These are phyloP conservation scores for Panzeria rudis DNA, from an alignment of 2,888 invertebrate genomes.

Conservation along the genomic window DNA sequence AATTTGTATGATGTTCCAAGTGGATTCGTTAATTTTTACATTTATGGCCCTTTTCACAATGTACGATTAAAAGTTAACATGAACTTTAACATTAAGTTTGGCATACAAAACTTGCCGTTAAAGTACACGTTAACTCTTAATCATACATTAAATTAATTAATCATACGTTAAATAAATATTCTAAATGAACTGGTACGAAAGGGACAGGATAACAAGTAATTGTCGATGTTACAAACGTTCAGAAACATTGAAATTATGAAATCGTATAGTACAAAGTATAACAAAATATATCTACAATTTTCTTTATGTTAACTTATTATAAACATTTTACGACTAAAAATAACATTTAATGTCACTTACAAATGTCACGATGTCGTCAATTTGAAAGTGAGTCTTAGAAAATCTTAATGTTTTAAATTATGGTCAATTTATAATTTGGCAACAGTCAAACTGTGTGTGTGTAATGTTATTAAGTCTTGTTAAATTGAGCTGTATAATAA, in stretches of 20 bases:
- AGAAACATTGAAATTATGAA: not conserved
- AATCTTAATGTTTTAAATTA: conserved; percentile 14
- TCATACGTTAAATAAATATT: too few relatives aligned
- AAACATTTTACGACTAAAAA: conserved; percentile 30
- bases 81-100: too few relatives aligned
- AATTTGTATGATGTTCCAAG: not conserved
- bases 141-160: too few relatives aligned
- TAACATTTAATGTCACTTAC: conserved; percentile 33
- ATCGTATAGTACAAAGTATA: not conserved
- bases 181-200: too few relatives aligned
- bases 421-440: conserved; percentile 33
- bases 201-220: not conserved
- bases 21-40: not conserved
- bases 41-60: too few relatives aligned
- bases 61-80: too few relatives aligned
- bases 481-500: conserved; percentile 43
- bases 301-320: conserved; percentile 30
- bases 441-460: conserved; percentile 1
- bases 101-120: too few relatives aligned
- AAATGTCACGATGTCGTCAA: conserved; percentile 48
- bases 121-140: too few relatives aligned
- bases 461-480: conserved; percentile 7
- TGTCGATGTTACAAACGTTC: not conserved
- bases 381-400: conserved; percentile 13
- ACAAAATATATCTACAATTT: not conserved